Evolutionary conservation across 2,888 invertebrate species (phyloP), one percentile per base, ranked within the genome.

Genomic region (Cerastis rubricosa): DNA sequence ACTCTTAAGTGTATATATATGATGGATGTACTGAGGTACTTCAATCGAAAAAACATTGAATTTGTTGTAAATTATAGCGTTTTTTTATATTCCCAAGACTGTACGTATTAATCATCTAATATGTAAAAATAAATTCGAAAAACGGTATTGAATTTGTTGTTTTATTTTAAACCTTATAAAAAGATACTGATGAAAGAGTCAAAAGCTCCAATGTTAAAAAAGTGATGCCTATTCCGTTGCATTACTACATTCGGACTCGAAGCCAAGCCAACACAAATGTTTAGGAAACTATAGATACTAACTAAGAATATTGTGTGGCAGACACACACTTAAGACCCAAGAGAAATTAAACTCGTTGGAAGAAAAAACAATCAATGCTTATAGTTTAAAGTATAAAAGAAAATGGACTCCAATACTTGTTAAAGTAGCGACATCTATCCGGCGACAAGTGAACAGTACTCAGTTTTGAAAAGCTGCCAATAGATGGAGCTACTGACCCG

Each of bases 101-200:
- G 96, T 96, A 96, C 94, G 94, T 93, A 94, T 94, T 92, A 94
- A 94, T 94, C 95, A 94, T 95, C 95, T 95, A 96, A 93, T 96
- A 96, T 96, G 95, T 95, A 96, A 95, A 94, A 89, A 95, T 94
- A 94, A 96, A 96, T 94, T 88, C 84, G 84, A 95, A 94, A 95
- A 95, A 94, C 90, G 92, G 93, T 94, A 96, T 92, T 93, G 93
- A 92, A 79, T 89, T 69, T 87, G 87, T 87, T 90, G 92, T 95
- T 95, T 95, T 87, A 93, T 94, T 95, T 87, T 68, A 49, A 74
- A 22, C 66, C 68, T 43, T 43, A 35, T 35, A 35, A 49, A 1
- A 19, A 49, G 7, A 22, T 49, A 49, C 19, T 22, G 49, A 8
- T 49, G 19, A 35, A 35, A 35, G 35, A 22, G 49, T 49, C 19